Conservation (phyloP, 2,797 vertebrate genomes). For the Leucoraja ocellata region DNA sequence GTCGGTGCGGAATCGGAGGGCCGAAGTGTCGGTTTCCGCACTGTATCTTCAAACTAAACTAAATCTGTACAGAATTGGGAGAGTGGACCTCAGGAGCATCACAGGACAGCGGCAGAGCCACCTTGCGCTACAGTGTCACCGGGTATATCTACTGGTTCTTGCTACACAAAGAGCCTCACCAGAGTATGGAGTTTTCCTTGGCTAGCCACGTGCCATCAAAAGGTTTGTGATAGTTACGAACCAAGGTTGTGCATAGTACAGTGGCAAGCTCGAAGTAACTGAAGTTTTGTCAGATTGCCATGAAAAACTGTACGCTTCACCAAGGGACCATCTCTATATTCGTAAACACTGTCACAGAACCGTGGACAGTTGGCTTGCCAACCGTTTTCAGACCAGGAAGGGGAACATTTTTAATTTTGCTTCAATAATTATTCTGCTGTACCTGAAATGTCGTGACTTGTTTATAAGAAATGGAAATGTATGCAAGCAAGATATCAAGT, state of each 20-base stretch:
- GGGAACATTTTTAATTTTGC: not conserved
- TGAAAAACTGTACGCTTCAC: not conserved
- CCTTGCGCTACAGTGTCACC: no score
- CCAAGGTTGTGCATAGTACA: no score
- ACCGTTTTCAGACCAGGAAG: not conserved
- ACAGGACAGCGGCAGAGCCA: no score
- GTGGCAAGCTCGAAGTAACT: no score
- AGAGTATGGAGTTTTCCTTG: no score
- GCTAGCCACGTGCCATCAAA: no score
- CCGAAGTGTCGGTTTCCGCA: no score
- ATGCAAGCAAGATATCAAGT: constrained; percentile 31
- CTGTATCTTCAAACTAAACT: no score
- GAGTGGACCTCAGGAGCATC: not conserved
- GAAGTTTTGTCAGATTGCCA: not conserved
- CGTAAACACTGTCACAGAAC: not conserved
- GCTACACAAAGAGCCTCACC: no score
- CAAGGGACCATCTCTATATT: not conserved
- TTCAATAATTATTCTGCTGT: not conserved
- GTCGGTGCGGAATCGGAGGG: no score
- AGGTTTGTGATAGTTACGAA: no score
- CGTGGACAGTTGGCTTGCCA: not conserved
- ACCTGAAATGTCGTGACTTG: constrained; percentile 3
- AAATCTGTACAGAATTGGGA: not conserved
- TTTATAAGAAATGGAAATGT: constrained; percentile 16
- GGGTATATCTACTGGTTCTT: no score